A percentile compares a stretch with the other conserved stretches of the same genome.
Evolutionary conservation across 1,140 invertebrate genomes (phyloP).

Genomic region (Atta texana): DNA sequence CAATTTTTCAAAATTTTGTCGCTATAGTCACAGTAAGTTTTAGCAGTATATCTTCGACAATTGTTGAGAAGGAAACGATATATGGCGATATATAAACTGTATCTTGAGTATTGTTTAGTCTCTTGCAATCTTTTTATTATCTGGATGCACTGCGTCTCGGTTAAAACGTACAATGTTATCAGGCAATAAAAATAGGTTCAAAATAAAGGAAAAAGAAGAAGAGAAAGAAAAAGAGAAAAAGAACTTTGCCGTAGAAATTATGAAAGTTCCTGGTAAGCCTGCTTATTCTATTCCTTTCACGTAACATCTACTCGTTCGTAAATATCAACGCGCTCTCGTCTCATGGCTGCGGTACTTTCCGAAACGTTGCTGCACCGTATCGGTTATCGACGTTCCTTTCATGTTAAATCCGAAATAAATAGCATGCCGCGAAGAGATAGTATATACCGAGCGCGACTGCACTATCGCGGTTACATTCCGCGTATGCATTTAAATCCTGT

Average conservation of each 20-base stretch:
- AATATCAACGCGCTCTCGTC: constrained; percentile 53
- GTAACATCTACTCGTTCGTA: constrained; percentile 50
- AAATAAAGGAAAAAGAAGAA: not conserved
- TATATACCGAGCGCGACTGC: not conserved
- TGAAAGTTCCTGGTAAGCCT: constrained; percentile 40
- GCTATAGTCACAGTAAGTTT: not conserved
- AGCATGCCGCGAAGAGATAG: constrained; percentile 20
- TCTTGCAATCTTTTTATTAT: constrained; percentile 28
- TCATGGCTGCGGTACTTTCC: constrained; percentile 13
- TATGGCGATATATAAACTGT: not conserved
- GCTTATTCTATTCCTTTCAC: constrained; percentile 41
- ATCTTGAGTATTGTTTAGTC: not conserved
- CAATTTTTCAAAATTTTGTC: constrained; percentile 46
- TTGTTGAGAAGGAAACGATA: not conserved
- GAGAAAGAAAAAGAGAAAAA: not conserved
- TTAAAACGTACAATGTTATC: constrained; percentile 39
- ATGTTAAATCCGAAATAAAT: constrained; percentile 61
- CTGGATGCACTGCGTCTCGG: not conserved
- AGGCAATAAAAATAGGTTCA: constrained; percentile 19
- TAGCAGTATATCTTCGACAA: not conserved
- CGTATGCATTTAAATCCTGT: constrained; percentile 23
- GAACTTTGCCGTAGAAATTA: constrained; percentile 25
- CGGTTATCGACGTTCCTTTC: constrained; percentile 51
- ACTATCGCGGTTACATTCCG: not conserved
- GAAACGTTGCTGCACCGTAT: constrained; percentile 25